Evolutionary conservation across 2,888 invertebrate species (phyloP), one percentile per base, ranked within the genome.

Genomic region (Eristalinus sepulchralis): DNA sequence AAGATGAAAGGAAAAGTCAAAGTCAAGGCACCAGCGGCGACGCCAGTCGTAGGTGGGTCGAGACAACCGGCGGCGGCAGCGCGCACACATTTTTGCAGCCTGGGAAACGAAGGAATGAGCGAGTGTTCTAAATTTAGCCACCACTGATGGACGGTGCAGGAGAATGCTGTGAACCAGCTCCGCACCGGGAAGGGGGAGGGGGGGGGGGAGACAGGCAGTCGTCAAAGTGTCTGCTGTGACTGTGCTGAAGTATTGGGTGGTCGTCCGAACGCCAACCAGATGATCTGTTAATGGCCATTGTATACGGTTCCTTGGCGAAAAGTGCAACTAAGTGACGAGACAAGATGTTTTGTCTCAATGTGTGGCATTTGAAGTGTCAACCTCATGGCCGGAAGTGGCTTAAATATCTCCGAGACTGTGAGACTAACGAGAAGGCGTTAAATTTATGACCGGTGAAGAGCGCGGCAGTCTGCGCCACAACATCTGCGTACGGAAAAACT

Each of bases 271-370:
- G 8, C n/a, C 0, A 20, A 34, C 17, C 73, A 73, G 27, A 73
- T 63, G 55, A 57, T 76, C 76, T 76, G 76, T 67, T 76, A 76
- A 76, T 76, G 76, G 11, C 39, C 47, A 47, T 67, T 60, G 47
- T 60, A 60, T 67, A 76, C 60, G 76, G 67, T 76, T 60, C 67
- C 34, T 24, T 47, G 47, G 22, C 13, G 60, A 67, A 76, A 60
- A 76, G 22, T 76, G 76, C 76, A 76, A 67, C 67, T 67, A 47
- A 67, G 76, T 76, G 76, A 59, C 59, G 64, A 64, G 47, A 5
- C 17, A 9, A 17, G 34, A 31, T 53, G 53, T 39, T 53, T 33
- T n/a, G 27, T 53, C 33, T n/a, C n/a, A n/a, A 27, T 27, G 5
- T 27, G 27, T 27, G 27, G 27, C 27, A 2, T 27, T n/a, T n/a